Percentiles rank a stretch among this genome's conserved stretches.
Conservation (phyloP, 2,888 invertebrate genomes). For the Anarsia innoxiella region DNA sequence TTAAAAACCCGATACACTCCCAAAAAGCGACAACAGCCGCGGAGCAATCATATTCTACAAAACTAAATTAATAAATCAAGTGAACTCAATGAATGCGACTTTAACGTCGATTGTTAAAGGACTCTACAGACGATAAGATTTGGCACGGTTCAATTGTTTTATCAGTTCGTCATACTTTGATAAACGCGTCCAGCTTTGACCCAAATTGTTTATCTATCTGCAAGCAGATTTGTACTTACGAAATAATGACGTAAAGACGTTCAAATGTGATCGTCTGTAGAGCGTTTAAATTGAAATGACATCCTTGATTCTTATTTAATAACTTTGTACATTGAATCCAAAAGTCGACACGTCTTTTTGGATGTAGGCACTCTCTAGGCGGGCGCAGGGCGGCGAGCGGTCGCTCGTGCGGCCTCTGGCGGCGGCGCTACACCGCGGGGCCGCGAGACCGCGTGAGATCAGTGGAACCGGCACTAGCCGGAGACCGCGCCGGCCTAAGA, state of each 20-base stretch:
- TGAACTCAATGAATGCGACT: conserved; percentile 56
- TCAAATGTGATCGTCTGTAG: conserved; percentile 3
- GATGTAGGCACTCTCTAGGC: conserved; percentile 77
- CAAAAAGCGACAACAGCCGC: conserved; percentile 42
- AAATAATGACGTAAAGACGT: not conserved
- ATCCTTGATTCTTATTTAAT: conserved; percentile 71
- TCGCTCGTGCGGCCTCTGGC: conserved; percentile 67
- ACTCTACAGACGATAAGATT: conserved; percentile 4
- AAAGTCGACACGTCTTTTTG: conserved; percentile 75
- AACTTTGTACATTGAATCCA: conserved; percentile 76
- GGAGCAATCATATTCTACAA: conserved; percentile 45
- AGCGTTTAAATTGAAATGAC: conserved; percentile 46
- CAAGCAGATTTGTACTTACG: not conserved
- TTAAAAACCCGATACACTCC: conserved; percentile 54
- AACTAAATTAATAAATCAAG: conserved; percentile 37
- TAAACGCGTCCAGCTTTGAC: too few species aligned
- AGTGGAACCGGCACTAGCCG: conserved; percentile 65
- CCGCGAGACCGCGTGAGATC: conserved; percentile 59
- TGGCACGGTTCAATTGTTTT: too few species aligned
- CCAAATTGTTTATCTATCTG: too few species aligned
- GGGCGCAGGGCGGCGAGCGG: conserved; percentile 72
- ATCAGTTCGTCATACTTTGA: too few species aligned
- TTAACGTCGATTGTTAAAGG: conserved; percentile 38
- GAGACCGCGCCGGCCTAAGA: conserved; percentile 65
- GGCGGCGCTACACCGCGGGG: conserved; percentile 50